A percentile compares a stretch with the other conserved stretches of the same genome.
phyloP scores from a whole-genome alignment of 1,140 invertebrate genomes.

The Thaumatotibia leucotreta region DNA sequence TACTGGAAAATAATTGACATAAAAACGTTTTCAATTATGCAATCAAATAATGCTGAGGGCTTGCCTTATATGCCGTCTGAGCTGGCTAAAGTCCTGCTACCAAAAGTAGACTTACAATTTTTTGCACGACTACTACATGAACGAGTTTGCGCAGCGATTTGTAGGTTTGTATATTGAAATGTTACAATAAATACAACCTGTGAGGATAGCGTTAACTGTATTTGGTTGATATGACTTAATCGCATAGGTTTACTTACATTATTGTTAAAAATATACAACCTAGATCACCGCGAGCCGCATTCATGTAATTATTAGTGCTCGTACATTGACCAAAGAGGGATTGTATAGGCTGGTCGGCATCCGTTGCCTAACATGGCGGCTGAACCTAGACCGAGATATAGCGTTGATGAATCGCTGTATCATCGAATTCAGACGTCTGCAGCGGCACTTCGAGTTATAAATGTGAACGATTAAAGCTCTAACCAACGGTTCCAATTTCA shows the following conservation, averaged over 20 bases:
- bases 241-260: conserved; percentile 13
- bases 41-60: conserved; percentile 47
- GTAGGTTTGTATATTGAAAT: conserved; percentile 28
- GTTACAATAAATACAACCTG: conserved; percentile 26
- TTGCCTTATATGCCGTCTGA: conserved; percentile 41
- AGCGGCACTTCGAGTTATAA: conserved; percentile 2
- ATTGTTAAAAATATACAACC: conserved; percentile 39
- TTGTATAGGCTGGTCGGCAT: conserved; percentile 39
- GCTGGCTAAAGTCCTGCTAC: conserved; percentile 21
- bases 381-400: conserved; percentile 24
- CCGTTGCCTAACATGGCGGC: conserved; percentile 37
- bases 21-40: conserved; percentile 51
- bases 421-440: conserved; percentile 14
- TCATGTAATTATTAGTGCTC: conserved; percentile 40
- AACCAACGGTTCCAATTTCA: background rate
- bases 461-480: conserved; percentile 8
- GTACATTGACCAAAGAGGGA: conserved; percentile 39
- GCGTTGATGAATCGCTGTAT: conserved; percentile 25
- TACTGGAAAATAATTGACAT: conserved; percentile 60
- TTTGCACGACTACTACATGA: conserved; percentile 24
- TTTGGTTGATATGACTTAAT: conserved; percentile 15
- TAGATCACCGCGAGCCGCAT: conserved; percentile 30
- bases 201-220: conserved; percentile 4
- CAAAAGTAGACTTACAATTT: conserved; percentile 35
- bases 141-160: conserved; percentile 30